Evolutionary conservation across 1,140 invertebrate species (phyloP).

Genomic region (Philotrypesis tridentata): DNA sequence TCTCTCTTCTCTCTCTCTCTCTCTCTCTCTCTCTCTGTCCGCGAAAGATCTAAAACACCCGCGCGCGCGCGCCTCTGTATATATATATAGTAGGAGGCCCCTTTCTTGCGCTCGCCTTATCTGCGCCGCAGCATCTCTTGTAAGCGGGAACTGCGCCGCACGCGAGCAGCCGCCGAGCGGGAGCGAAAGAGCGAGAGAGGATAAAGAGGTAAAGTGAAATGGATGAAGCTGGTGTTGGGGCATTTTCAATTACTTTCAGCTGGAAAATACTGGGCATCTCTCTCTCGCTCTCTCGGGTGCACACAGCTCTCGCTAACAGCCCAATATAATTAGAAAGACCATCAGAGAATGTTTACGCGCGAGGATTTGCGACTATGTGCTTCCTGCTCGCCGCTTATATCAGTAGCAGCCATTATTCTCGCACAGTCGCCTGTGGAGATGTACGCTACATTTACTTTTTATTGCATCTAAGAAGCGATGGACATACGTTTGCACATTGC

Average conservation of each 20-base stretch:
- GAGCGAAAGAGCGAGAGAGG: slow-evolving; percentile 6
- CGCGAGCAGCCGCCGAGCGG: background rate
- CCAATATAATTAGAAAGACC: background rate
- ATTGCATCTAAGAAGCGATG: no score
- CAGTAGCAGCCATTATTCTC: no score
- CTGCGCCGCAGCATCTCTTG: slow-evolving; percentile 34
- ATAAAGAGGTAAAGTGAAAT: slow-evolving; percentile 20
- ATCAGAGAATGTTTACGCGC: background rate
- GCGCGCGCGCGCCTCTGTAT: background rate
- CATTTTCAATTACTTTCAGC: slow-evolving; percentile 40
- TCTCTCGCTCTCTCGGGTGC: no score
- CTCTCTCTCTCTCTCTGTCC: background rate
- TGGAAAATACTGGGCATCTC: slow-evolving; percentile 6
- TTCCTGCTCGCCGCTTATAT: no score
- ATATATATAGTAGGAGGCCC: slow-evolving; percentile 12
- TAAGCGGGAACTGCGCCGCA: background rate
- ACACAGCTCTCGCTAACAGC: background rate
- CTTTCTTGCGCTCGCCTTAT: slow-evolving; percentile 9
- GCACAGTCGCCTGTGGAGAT: no score
- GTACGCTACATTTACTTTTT: no score
- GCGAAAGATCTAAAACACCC: slow-evolving; percentile 17
- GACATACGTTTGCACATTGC: no score
- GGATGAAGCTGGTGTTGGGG: slow-evolving; percentile 16
- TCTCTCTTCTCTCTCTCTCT: background rate
- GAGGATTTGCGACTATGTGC: no score